Evolutionary conservation across 2,888 invertebrate genomes (phyloP), one percentile per base, ranked within the genome.

Genomic region (Sussaba pulchella): DNA sequence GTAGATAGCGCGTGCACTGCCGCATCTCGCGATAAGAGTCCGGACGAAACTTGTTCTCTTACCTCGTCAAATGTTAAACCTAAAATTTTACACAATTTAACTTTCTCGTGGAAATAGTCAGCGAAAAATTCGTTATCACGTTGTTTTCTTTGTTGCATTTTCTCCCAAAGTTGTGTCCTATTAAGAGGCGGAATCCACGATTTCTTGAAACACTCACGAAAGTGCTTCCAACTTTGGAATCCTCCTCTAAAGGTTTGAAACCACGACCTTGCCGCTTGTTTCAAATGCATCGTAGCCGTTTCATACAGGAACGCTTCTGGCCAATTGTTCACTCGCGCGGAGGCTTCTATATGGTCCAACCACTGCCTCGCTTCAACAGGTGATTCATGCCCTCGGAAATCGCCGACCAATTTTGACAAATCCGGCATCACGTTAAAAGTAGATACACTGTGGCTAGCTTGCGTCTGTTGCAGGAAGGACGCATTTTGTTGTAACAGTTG

Each of bases 391-490:
- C 77, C 79, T 8, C 67, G 31, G 36, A 84, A 84, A 26, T 77
- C 64, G 0, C 61, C 59, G 6, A 85, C 52, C 8, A 80, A 74
- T 50, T 82, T 83, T 0, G 82, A 71, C 2, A 82, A 69, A 67
- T 82, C 82, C 8, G 82, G 82, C 77, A 83, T 83, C 8, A 85
- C 79, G 24, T 81, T 54, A 61, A 79, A 78, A 39, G 52, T 76
- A 24, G 39, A 43, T 39, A 61, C n/a, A 10, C 10, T 1, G 8
- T 59, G 47, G 8, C 39, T 12, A 10, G 69, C 12, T 10, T 39
- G 21, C 17, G 6, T 41, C 43, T 69, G 67, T 24, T 63, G 4
- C 63, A 73, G 50, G n/a, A 41, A 21, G 2, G 63, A 52, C 1
- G 43, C 19, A 50, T 75, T 75, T 26, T 75, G 63, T 36, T 69